Percentiles rank a stretch among this genome's conserved stretches.
Evolutionary conservation across 2,113 vertebrate species (phyloP).

Genomic region (Notechis scutatus): DNA sequence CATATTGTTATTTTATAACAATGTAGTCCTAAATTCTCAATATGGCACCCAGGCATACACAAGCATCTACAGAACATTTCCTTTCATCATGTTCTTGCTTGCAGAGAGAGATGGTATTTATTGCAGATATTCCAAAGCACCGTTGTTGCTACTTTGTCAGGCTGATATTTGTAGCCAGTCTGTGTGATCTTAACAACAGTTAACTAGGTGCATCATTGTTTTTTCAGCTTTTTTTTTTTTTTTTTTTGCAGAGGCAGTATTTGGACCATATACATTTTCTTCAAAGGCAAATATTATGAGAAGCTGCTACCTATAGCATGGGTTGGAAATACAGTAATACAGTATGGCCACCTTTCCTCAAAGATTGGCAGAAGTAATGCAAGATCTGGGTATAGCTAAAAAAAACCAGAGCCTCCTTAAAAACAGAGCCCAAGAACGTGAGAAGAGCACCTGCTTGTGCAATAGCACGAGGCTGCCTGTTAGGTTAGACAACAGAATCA

Average conservation of each 20-base stretch:
- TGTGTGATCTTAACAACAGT: neutral
- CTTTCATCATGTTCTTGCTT: neutral
- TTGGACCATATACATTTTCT: neutral
- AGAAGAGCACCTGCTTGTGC: neutral
- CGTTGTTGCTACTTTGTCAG: neutral
- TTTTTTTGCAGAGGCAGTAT: neutral
- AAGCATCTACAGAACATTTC: neutral
- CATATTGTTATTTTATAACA: neutral
- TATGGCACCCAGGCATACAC: neutral
- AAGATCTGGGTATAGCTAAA: neutral
- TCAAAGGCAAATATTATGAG: neutral
- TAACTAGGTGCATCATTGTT: neutral
- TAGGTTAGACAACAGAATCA: neutral
- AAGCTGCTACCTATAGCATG: neutral
- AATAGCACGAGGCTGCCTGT: neutral
- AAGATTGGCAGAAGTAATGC: neutral
- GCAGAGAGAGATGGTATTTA: neutral
- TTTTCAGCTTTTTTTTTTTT: neutral
- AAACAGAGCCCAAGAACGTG: neutral
- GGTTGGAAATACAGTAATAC: neutral
- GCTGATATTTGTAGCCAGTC: neutral
- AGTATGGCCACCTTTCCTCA: neutral
- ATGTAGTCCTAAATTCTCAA: neutral
- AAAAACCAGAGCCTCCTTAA: neutral
- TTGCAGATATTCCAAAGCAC: neutral